A percentile compares a stretch with the other conserved stretches of the same genome.
Evolutionary conservation across 2,797 vertebrate genomes (phyloP).

Genomic region (Melanotaenia trifasciata): DNA sequence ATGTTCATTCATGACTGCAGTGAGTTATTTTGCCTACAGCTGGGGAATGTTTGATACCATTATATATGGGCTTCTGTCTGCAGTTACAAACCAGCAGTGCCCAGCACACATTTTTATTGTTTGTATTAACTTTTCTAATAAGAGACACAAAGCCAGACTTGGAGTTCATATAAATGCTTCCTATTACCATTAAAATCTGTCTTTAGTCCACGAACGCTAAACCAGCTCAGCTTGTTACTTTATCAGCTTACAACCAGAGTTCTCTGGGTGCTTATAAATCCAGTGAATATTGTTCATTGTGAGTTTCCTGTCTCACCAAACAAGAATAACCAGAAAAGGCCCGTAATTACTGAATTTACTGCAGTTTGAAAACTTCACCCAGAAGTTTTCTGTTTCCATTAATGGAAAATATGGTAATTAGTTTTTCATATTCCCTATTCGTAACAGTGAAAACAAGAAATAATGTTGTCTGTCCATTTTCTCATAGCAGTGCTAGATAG

Average conservation of each 20-base stretch:
- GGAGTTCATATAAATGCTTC: conserved; percentile 74
- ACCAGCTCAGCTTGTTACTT: conserved; percentile 74
- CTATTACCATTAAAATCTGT: conserved; percentile 77
- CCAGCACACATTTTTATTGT: conserved; percentile 71
- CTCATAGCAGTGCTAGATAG: conserved; percentile 43
- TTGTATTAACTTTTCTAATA: conserved; percentile 76
- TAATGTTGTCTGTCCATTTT: conserved; percentile 77
- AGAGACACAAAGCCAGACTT: conserved; percentile 68
- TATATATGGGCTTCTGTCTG: conserved; percentile 54
- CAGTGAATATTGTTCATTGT: conserved; percentile 77
- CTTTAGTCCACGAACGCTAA: conserved; percentile 70
- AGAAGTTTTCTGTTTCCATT: conserved; percentile 79
- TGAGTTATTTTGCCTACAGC: conserved; percentile 57
- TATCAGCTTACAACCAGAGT: conserved; percentile 82
- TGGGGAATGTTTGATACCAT: conserved; percentile 64
- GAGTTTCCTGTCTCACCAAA: conserved; percentile 71
- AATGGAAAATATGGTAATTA: conserved; percentile 85
- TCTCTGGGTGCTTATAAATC: conserved; percentile 78
- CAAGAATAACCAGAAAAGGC: conserved; percentile 79
- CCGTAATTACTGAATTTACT: conserved; percentile 82
- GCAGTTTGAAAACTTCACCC: conserved; percentile 75
- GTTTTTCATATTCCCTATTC: conserved; percentile 80
- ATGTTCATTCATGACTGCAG: conserved; percentile 40
- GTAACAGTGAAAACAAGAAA: conserved; percentile 76
- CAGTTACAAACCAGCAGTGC: conserved; percentile 64